phyloP scores from a whole-genome alignment of 1,140 invertebrate species.

The Drosophila persimilis region DNA sequence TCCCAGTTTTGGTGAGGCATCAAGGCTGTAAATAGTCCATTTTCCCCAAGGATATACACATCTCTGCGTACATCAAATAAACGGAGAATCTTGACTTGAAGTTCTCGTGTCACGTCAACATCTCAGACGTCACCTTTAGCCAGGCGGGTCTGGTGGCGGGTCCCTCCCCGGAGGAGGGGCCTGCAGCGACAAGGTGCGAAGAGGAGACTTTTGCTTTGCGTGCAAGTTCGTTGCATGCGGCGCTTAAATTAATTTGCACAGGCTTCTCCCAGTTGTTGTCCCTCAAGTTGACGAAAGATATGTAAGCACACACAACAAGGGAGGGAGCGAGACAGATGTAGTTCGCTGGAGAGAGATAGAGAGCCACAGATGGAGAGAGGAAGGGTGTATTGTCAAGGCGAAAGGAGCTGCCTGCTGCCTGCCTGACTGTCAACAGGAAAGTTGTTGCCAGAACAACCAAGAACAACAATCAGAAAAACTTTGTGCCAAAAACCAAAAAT shows the following conservation, averaged over 20 bases:
- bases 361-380: not conserved
- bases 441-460: conserved; percentile 56
- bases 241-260: conserved; percentile 74
- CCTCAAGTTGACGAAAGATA: conserved; percentile 50
- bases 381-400: not conserved
- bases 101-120: no score
- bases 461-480: conserved; percentile 38
- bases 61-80: no score
- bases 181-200: conserved; percentile 49
- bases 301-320: conserved; percentile 26
- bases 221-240: conserved; percentile 66
- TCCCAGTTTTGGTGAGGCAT: no score
- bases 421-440: conserved; percentile 43
- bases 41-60: no score
- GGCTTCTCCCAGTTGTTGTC: conserved; percentile 21
- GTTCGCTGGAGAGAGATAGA: not conserved
- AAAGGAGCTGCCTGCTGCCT: not conserved
- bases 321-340: not conserved
- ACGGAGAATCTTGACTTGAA: no score
- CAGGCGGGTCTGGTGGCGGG: no score
- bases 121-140: no score
- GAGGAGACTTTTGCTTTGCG: conserved; percentile 34
- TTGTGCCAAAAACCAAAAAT: conserved; percentile 51
- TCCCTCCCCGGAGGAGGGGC: no score
- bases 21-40: no score